Base-by-base conservation (phyloP, 2,888 invertebrate genomes). In the Chrysomela aeneicollis region DNA sequence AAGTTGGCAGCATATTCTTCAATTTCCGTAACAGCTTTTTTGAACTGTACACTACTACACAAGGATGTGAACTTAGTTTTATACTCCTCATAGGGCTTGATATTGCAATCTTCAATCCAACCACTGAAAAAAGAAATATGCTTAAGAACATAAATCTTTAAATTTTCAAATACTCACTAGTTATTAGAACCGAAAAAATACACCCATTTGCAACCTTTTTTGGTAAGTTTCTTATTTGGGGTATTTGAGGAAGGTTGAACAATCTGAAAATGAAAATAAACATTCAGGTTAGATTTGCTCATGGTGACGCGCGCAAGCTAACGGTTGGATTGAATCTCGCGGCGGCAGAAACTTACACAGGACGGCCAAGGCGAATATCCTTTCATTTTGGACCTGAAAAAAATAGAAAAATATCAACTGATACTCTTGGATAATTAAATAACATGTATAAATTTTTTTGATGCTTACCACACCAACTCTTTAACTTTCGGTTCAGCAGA, bases 341-440 rank as follows among this genome's bases (percentile, higher is more conserved):
- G 63, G 66, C 63, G 65, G 66, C 72, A 73, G 73, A 72, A 77
- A 90, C 93, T 92, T 89, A 97, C 96, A 90, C 94, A 93, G 85
- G 95, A 96, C 70, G 97, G 97, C 97, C 97, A 97, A 71, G 95
- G 94, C 74, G 95, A 93, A 86, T 94, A 97, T 76, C 95, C 94
- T 87, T 95, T 97, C 95, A 97, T 95, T 89, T 96, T 97, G 64
- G 97, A 96, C 97, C 97, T 97, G 88, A 74, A 89, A 89, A 75
- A 77, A 88, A 74, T 77, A 76, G 62, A 61, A 59, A 63, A 67
- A 19, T 54, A 21, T 59, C 30, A 64, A 9, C 15, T 8, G 1
- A 26, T 17, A 15, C 17, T 47, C 32, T 15, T 57, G 18, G 55
- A 59, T 42, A 78, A 78, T 10, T 78, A 74, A 72, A 69, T 61